Evolutionary conservation across 2,113 vertebrate species (phyloP).

Genomic region (Antennarius striatus): DNA sequence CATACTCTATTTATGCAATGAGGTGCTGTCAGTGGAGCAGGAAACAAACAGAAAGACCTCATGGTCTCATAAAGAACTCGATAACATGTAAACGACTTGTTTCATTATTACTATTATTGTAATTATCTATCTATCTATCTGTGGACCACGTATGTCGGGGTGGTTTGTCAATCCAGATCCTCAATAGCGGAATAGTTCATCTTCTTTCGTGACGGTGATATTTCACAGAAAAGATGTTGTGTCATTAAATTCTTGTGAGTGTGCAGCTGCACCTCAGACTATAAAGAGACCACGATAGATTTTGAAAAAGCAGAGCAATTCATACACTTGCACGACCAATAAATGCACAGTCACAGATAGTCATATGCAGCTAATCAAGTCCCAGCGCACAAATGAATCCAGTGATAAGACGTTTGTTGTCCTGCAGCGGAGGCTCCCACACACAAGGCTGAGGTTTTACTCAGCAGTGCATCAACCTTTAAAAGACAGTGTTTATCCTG

Average conservation of each 20-base stretch:
- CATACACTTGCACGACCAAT: conserved; percentile 16
- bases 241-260: conserved; percentile 47
- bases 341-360: conserved; percentile 45
- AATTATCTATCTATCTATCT: no score
- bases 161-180: background rate
- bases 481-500: no score
- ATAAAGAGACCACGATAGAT: conserved; percentile 26
- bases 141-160: background rate
- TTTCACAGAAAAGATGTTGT: conserved; percentile 28
- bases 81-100: no score
- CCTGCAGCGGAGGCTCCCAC: background rate
- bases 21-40: no score
- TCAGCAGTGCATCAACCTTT: no score
- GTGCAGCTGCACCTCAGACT: conserved; percentile 63
- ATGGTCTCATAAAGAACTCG: no score
- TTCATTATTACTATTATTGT: no score
- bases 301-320: conserved; percentile 28
- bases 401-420: conserved; percentile 1
- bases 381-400: conserved; percentile 8
- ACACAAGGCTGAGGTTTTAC: background rate
- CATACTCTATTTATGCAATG: no score
- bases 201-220: background rate
- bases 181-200: background rate
- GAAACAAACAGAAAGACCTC: no score
- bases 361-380: conserved; percentile 14